These are phyloP conservation scores for Pseudolaguvia tuberculata DNA, from an alignment of 2,113 vertebrate genomes.

Conservation along the genomic window DNA sequence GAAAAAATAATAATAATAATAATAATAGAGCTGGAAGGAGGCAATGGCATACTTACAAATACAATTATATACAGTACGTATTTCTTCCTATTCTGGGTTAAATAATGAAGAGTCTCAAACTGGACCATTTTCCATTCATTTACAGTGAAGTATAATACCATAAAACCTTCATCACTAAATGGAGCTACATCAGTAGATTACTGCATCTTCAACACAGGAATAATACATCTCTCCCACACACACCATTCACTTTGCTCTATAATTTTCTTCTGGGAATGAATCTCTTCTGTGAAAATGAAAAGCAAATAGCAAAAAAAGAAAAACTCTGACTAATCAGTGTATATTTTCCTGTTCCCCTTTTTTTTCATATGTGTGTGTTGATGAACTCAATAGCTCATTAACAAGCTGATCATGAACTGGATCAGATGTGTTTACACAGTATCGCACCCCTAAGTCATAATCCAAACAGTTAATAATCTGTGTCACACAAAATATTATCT, in stretches of 20 bases:
- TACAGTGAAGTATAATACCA: conserved; percentile 1
- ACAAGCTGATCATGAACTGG: conserved; percentile 14
- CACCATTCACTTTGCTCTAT: background rate
- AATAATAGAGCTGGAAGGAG: background rate
- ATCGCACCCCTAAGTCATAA: background rate
- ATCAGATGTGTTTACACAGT: background rate
- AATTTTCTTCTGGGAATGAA: background rate
- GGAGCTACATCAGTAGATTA: background rate
- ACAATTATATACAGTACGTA: background rate
- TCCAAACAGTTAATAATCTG: background rate
- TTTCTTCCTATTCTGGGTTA: conserved; percentile 25
- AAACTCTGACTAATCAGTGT: background rate
- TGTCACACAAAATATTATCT: background rate
- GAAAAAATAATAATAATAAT: too few relatives aligned
- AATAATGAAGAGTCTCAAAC: conserved; percentile 1
- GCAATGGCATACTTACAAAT: background rate
- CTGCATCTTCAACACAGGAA: conserved; percentile 7
- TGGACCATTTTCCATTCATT: conserved; percentile 18
- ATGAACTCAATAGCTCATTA: background rate
- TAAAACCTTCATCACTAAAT: background rate
- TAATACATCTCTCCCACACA: background rate
- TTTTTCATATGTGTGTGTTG: background rate
- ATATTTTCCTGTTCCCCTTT: background rate
- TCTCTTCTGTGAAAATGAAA: background rate
- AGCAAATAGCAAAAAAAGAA: background rate